Evolutionary conservation across 2,797 vertebrate species (phyloP).

Genomic region (Intellagama lesueurii): DNA sequence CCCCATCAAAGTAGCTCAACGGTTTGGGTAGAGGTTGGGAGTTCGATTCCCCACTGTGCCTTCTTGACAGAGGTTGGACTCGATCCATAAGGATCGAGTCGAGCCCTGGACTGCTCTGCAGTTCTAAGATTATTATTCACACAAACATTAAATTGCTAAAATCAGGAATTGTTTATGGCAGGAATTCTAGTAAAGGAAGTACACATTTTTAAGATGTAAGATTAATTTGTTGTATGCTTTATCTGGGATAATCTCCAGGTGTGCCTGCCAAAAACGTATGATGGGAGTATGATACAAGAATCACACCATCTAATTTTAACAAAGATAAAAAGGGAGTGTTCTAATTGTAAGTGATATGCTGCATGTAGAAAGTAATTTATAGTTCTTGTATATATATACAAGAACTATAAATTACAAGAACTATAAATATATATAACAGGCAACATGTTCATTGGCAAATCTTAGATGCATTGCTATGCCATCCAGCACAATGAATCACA

Average conservation of each 20-base stretch:
- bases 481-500: slow-evolving; percentile 59
- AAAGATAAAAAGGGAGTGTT: slow-evolving; percentile 47
- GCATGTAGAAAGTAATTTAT: slow-evolving; percentile 47
- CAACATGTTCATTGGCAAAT: slow-evolving; percentile 45
- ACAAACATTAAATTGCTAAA: slow-evolving; percentile 52
- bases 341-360: slow-evolving; percentile 58
- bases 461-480: slow-evolving; percentile 32
- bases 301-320: slow-evolving; percentile 43
- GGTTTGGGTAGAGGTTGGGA: too few relatives aligned
- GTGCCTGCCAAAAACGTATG: slow-evolving; percentile 67
- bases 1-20: background rate
- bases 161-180: slow-evolving; percentile 68
- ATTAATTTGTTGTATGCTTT: slow-evolving; percentile 72
- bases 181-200: slow-evolving; percentile 72
- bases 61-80: too few relatives aligned
- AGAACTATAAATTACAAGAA: too few relatives aligned
- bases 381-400: slow-evolving; percentile 48
- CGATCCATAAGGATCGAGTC: too few relatives aligned
- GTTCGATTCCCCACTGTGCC: too few relatives aligned
- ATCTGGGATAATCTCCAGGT: slow-evolving; percentile 58
- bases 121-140: too few relatives aligned
- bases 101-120: too few relatives aligned
- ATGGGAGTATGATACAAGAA: slow-evolving; percentile 28
- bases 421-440: slow-evolving; percentile 32
- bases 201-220: slow-evolving; percentile 78